phyloP scores from a whole-genome alignment of 2,888 invertebrate genomes.

The Eucera pruinosa region DNA sequence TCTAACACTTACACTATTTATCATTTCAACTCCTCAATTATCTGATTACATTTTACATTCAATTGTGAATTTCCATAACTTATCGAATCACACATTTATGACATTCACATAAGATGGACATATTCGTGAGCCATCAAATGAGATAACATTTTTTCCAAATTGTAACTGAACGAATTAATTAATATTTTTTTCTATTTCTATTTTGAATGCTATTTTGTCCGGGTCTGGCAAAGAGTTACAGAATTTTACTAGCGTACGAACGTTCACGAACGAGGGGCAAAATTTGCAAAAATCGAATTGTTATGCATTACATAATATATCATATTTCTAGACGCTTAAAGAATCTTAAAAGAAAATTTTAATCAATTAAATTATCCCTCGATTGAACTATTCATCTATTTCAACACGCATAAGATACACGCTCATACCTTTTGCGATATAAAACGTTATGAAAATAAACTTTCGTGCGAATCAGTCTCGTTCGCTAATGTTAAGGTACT shows the following conservation, averaged over 20 bases:
- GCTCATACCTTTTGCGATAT: slow-evolving; percentile 12
- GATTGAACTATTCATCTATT: slow-evolving; percentile 15
- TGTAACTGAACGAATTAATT: not conserved
- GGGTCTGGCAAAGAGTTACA: slow-evolving; percentile 26
- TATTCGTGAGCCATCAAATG: not conserved
- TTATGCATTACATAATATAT: not conserved
- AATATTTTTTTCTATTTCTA: slow-evolving; percentile 13
- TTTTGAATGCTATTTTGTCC: slow-evolving; percentile 30
- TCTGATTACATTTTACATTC: no score
- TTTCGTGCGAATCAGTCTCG: slow-evolving; percentile 15
- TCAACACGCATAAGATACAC: slow-evolving; percentile 9
- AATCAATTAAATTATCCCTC: slow-evolving; percentile 26
- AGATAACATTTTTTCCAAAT: not conserved
- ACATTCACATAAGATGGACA: no score
- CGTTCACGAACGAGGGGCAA: slow-evolving; percentile 25
- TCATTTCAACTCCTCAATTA: no score
- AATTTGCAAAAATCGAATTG: not conserved
- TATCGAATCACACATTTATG: no score
- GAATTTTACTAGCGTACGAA: slow-evolving; percentile 66
- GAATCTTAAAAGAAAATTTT: not conserved
- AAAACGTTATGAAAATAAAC: not conserved
- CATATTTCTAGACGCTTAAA: not conserved
- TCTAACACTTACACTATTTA: no score
- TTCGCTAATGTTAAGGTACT: slow-evolving; percentile 47
- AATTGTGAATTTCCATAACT: no score